Evolutionary conservation across 2,888 invertebrate species (phyloP), one percentile per base, ranked within the genome.

Genomic region (Sphinx pinastri): DNA sequence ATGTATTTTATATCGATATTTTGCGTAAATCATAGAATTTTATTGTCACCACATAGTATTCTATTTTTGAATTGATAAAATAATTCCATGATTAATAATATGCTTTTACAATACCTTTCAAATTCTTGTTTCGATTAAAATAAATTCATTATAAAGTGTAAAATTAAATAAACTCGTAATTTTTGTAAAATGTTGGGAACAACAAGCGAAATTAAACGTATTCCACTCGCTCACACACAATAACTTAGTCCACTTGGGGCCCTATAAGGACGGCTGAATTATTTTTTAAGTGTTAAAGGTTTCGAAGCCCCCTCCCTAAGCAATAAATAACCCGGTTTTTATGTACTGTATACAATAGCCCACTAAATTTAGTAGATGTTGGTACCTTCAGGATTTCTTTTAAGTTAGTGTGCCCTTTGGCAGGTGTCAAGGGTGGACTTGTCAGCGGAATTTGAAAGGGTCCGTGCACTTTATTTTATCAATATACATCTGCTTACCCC

Each of bases 271-370:
- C 74, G 68, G 72, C 72, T 84, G 84, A 87, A 87, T 89, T 86
- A 88, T 89, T 88, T 86, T 63, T 88, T 84, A 88, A 86, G 87
- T 88, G 88, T 85, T 85, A 86, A 87, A 85, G 86, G 85, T 85
- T 85, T 77, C 77, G 75, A 74, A 78, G 78, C 80, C 77, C 80
- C 84, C 81, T 79, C 78, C 80, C 84, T 80, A 79, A 73, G 76
- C 74, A 74, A 86, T 88, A 89, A 88, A 89, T 87, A 87, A 79
- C 71, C 74, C 77, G 71, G 77, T 70, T 70, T 77, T 76, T 73
- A 76, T 76, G 78, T 67, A 70, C 70, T 67, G 74, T 80, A 80
- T 76, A 81, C 78, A 78, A 77, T 77, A 76, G 74, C 76, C 73
- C 72, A 80, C 76, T 78, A 82, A 81, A 81, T 84, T 80, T 70